A percentile compares a stretch with the other conserved stretches of the same genome.
phyloP scores from a whole-genome alignment of 2,888 invertebrate species.

The Idaea aversata region DNA sequence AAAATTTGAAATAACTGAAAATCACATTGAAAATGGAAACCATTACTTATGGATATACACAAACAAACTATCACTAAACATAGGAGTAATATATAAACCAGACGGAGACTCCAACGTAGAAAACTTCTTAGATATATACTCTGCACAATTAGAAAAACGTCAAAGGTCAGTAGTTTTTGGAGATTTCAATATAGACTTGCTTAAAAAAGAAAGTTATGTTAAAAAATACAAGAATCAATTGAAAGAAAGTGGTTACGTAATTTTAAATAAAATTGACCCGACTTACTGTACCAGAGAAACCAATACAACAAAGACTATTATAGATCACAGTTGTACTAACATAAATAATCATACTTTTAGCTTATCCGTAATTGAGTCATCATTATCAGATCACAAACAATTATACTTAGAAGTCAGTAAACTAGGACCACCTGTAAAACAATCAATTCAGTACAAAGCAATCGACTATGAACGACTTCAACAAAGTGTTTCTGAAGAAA shows the following conservation, averaged over 20 bases:
- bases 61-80: constrained; percentile 6
- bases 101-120: not conserved
- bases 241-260: constrained; percentile 3
- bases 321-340: constrained; percentile 25
- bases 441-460: not conserved
- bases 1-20: constrained; percentile 21
- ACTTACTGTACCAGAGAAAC: constrained; percentile 21
- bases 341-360: constrained; percentile 13
- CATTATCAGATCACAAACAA: constrained; percentile 17
- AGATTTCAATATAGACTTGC: not conserved
- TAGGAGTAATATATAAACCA: constrained; percentile 14
- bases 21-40: constrained; percentile 20
- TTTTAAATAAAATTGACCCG: constrained; percentile 18
- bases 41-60: constrained; percentile 29
- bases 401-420: not conserved
- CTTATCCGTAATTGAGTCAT: constrained; percentile 24
- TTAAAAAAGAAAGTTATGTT: not conserved
- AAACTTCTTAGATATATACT: not conserved
- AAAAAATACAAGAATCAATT: not conserved
- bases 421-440: not conserved
- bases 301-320: constrained; percentile 16
- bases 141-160: not conserved
- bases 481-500: not conserved
- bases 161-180: not conserved
- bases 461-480: not conserved